A percentile compares a stretch with the other conserved stretches of the same genome.
These are phyloP conservation scores for Danionella cerebrum DNA, from an alignment of 2,113 vertebrate genomes.

Conservation along the genomic window DNA sequence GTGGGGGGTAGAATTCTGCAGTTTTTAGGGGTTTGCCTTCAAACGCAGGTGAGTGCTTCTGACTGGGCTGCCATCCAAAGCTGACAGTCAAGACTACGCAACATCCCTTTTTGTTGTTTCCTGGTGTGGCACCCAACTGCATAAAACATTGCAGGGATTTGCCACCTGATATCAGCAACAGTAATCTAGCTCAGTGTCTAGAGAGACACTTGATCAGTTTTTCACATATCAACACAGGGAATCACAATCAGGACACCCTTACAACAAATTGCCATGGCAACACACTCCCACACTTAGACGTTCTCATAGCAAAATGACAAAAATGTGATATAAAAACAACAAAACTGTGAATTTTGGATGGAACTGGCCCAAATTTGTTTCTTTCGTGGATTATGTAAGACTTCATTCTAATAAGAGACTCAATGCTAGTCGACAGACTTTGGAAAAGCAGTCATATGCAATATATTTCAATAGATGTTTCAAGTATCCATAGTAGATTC, in stretches of 20 bases:
- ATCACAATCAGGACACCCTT: not conserved
- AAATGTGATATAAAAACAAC: not conserved
- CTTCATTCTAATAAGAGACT: too few species aligned
- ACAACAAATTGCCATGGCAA: not conserved
- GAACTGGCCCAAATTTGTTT: too few species aligned
- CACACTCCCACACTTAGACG: not conserved
- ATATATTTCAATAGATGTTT: too few species aligned
- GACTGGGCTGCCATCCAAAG: constrained; percentile 51
- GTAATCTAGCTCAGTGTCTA: not conserved
- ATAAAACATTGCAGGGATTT: constrained; percentile 28
- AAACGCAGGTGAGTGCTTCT: constrained; percentile 31
- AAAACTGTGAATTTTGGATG: too few species aligned
- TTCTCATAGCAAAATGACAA: not conserved
- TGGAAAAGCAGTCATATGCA: too few species aligned
- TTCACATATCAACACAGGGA: constrained; percentile 16
- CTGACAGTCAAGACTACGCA: constrained; percentile 57
- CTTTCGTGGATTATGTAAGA: too few species aligned
- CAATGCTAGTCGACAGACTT: too few species aligned
- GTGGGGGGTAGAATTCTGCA: constrained; percentile 11
- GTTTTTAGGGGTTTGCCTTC: constrained; percentile 13
- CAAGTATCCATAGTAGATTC: too few species aligned
- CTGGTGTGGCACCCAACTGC: constrained; percentile 33
- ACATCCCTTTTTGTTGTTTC: constrained; percentile 52
- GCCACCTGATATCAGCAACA: constrained; percentile 16
- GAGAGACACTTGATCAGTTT: constrained; percentile 8